Base-by-base conservation (phyloP, 2,888 invertebrate genomes). In the Latrodectus elegans region DNA sequence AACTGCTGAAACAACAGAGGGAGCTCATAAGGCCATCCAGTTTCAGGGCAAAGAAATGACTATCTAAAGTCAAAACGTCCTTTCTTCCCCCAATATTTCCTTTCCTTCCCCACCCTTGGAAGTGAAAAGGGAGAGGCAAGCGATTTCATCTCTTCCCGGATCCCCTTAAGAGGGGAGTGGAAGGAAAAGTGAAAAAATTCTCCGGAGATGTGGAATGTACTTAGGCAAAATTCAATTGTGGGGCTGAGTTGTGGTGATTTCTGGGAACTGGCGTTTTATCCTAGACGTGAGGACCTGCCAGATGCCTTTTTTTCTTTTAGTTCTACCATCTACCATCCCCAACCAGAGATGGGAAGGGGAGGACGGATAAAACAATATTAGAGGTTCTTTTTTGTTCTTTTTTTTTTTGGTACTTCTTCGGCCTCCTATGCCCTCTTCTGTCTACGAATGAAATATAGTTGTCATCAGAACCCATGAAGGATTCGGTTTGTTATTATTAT, bases 221-320 rank as follows among this genome's bases (percentile, higher is more conserved):
- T 83, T 83, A 83, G 70, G 83, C 75, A 83, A 83, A 83, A 83
- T 83, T 83, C 83, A 83, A 83, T 83, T 83, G 55, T 55, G 83
- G 60, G 75, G 74, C 70, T 83, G 83, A 83, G 75, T 83, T 75
- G 75, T 75, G 83, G 70, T 83, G 83, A 83, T 83, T 83, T 76
- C 22, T 60, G 22, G 26, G 49, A 67, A n/a, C 14, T 12, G 55
- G 15, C 64, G 51, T 73, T 72, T 72, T 72, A 80, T 73, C 60
- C 76, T 15, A 70, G 60, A 76, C 75, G 83, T 68, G 83, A 68
- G 17, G 65, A n/a, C 14, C 14, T 76, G 55, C 38, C 65, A 26
- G 75, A 14, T 73, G 60, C 22, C 17, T 60, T 60, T 51, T 53
- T 26, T 51, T 75, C 55, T 60, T 17, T 53, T 55, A 22, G 17